Evolutionary conservation across 2,888 invertebrate genomes (phyloP).

Genomic region (Hypomecis punctinalis): DNA sequence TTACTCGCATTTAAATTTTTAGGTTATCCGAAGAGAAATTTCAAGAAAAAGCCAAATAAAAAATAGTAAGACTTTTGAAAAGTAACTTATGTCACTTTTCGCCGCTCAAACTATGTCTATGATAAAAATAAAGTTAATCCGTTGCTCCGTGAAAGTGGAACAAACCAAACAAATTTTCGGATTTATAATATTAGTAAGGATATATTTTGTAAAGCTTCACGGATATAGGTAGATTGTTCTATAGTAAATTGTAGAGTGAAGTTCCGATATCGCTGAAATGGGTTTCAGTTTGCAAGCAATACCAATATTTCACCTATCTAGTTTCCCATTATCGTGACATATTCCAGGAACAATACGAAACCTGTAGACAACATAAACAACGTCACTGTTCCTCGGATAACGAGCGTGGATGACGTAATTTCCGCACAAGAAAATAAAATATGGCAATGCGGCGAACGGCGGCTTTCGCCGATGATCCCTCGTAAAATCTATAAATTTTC

Average conservation of each 20-base stretch:
- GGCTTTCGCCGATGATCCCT: conserved; percentile 78
- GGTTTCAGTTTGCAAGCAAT: conserved; percentile 18
- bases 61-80: too few relatives aligned
- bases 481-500: conserved; percentile 82
- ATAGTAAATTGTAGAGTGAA: conserved; percentile 10
- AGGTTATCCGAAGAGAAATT: too few relatives aligned
- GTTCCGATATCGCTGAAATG: conserved; percentile 15
- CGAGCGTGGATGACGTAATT: conserved; percentile 73
- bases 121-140: too few relatives aligned
- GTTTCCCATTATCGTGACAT: conserved; percentile 32
- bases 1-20: too few relatives aligned
- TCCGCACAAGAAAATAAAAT: conserved; percentile 78
- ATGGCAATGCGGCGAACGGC: conserved; percentile 77
- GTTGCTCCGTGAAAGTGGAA: too few relatives aligned
- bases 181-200: too few relatives aligned
- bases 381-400: conserved; percentile 57
- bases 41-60: too few relatives aligned
- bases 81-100: too few relatives aligned
- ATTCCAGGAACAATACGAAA: conserved; percentile 31
- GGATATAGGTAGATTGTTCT: neutral
- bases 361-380: conserved; percentile 43
- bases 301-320: conserved; percentile 31
- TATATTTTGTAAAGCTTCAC: too few relatives aligned
- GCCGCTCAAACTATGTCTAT: too few relatives aligned
- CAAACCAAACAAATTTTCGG: too few relatives aligned